Base-by-base conservation (phyloP, 1,140 invertebrate species). In the Arctopsyche grandis region DNA sequence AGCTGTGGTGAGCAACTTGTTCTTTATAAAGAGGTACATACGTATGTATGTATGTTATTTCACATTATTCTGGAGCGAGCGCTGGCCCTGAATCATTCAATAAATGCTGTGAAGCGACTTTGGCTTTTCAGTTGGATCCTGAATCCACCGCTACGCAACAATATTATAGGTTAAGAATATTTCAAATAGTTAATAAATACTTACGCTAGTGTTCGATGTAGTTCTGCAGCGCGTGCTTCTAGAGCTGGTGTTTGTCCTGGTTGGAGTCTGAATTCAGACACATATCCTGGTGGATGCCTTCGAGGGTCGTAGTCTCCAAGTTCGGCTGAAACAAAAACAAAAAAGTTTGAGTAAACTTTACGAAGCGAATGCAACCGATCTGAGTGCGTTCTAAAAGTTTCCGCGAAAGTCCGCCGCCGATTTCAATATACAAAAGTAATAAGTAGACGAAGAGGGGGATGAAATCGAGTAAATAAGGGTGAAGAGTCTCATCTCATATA, bases 181-280 rank as follows among this genome's bases (percentile, higher is more conserved):
- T 38, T 38, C n/a, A n/a, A 38, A 38, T 38, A 38, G 3, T 52
- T 12, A 10, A 5, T 12, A 26, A 26, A 66, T 26, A 90, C 92
- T 91, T 90, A 96, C 95, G 92, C 91, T 60, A 97, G 89, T 56
- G 92, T 93, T 86, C 97, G 94, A 86, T 97, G 98, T 79, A 97
- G 91, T 85, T 98, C 96, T 29, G 94, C 92, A 81, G 99, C 97
- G 81, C 93, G 91, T 21, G 92, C 89, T 87, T 99, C 98, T 82
- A 99, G 89, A 84, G 97, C 95, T 46, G 95, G 92, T 38, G 95
- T 96, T 88, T 99, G 97, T 87, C 97, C 96, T 19, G 96, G 92
- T 76, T 99, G 90, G 86, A 99, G 96, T 71, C 97, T 92, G 89
- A 99, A 99, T 91, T 99, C 98, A 0, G 97, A 99, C 29, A 99